Conservation (phyloP, 2,113 vertebrate genomes). For the Platycercus adscitus region DNA sequence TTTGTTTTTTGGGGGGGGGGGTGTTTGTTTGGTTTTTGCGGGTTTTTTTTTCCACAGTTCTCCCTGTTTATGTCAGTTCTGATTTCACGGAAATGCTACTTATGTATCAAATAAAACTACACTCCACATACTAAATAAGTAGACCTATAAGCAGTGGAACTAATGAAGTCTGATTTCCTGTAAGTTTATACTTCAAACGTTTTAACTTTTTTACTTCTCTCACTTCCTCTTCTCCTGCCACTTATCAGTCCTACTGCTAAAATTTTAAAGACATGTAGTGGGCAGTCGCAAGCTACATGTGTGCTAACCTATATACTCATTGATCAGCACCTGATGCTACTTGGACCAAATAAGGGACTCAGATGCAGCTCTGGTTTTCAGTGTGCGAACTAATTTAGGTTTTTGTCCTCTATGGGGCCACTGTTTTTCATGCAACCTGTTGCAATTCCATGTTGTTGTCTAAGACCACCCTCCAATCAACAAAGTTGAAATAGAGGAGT, state of each 20-base stretch:
- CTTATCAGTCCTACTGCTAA: not conserved
- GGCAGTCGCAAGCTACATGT: accelerated
- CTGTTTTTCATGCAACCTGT: not conserved
- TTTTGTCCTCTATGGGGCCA: not conserved
- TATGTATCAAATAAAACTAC: not conserved
- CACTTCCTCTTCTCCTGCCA: not conserved
- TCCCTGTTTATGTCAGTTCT: not conserved
- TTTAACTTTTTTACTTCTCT: not conserved
- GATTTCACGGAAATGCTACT: not conserved
- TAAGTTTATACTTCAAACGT: not conserved
- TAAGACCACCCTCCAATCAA: not conserved
- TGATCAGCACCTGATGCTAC: not conserved
- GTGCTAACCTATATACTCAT: accelerated
- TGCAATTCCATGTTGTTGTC: not conserved
- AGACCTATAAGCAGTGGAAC: not conserved
- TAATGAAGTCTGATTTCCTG: not conserved
- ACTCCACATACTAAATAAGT: not conserved
- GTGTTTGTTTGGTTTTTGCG: too few species aligned
- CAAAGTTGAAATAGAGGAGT: not conserved
- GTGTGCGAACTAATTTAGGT: not conserved
- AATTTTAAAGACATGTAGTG: not conserved
- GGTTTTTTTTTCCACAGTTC: not conserved
- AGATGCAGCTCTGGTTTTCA: not conserved
- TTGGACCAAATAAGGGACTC: not conserved
- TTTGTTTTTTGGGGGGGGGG: too few species aligned